A percentile compares a stretch with the other conserved stretches of the same genome.
Conservation (phyloP, 2,888 invertebrate species). For the Cryptus armator region DNA sequence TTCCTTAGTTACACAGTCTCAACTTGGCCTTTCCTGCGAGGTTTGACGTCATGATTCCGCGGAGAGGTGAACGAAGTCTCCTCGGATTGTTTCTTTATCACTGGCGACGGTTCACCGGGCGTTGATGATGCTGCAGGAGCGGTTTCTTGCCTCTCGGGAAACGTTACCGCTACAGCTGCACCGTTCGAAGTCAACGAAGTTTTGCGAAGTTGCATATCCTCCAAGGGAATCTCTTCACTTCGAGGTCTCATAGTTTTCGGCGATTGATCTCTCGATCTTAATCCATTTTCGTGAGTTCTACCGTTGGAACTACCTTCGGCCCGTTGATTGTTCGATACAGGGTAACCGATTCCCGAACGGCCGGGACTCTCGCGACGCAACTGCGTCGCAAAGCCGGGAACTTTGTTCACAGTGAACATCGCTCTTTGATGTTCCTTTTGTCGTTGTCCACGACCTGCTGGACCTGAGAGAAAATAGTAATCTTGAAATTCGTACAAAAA, state of each 20-base stretch:
- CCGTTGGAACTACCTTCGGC: conserved; percentile 74
- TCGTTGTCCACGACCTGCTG: conserved; percentile 79
- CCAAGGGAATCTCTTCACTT: conserved; percentile 93
- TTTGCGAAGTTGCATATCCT: conserved; percentile 88
- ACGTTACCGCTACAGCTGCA: conserved; percentile 59
- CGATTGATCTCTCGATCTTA: conserved; percentile 90
- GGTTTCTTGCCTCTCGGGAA: conserved; percentile 60
- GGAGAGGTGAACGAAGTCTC: conserved; percentile 93
- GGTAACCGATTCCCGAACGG: conserved; percentile 67
- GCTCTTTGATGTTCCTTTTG: conserved; percentile 80
- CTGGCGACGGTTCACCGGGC: conserved; percentile 65
- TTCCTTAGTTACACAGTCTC: conserved; percentile 87
- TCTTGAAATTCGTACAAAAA: not conserved
- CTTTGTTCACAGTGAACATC: conserved; percentile 83
- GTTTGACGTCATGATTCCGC: conserved; percentile 86
- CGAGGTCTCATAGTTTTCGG: conserved; percentile 90
- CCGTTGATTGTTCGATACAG: conserved; percentile 72
- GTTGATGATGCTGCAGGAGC: conserved; percentile 64
- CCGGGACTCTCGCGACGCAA: conserved; percentile 85
- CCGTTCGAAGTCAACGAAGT: conserved; percentile 79
- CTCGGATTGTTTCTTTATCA: conserved; percentile 86
- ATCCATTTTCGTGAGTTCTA: conserved; percentile 80
- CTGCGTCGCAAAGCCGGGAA: conserved; percentile 87
- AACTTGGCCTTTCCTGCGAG: conserved; percentile 87
- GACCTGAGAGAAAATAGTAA: conserved; percentile 72